phyloP scores from a whole-genome alignment of 2,797 vertebrate genomes.

The Amblyraja radiata region DNA sequence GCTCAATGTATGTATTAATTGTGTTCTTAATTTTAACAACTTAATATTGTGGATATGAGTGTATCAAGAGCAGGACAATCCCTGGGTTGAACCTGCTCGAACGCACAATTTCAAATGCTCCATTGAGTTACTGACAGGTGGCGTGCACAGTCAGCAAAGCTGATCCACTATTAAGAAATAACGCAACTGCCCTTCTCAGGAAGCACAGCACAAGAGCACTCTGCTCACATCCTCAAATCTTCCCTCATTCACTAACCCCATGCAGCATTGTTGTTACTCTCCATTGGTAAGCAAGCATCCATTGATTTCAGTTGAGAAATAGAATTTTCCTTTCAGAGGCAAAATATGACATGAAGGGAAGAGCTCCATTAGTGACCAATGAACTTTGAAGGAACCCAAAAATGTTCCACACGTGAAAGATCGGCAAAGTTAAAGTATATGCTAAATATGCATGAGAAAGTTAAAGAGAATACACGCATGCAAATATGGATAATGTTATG shows the following conservation, averaged over 20 bases:
- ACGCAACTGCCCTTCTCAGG: too few relatives aligned
- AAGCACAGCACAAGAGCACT: not conserved
- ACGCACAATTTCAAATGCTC: not conserved
- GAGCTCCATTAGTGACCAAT: not conserved
- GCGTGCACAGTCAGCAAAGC: too few relatives aligned
- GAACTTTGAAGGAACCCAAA: not conserved
- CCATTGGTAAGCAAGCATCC: not conserved
- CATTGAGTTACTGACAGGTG: not conserved
- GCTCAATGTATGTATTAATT: not conserved
- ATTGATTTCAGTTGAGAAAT: not conserved
- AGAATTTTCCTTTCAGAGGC: not conserved
- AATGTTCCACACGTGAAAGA: not conserved
- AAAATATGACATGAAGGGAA: not conserved
- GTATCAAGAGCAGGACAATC: not conserved
- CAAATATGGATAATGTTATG: not conserved
- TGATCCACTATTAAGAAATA: too few relatives aligned
- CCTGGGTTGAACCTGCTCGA: not conserved
- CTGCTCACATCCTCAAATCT: not conserved
- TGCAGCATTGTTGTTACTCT: not conserved
- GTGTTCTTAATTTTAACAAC: not conserved
- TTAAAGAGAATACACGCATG: not conserved
- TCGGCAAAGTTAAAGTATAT: not conserved
- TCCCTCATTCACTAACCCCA: not conserved
- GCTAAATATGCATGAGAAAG: not conserved
- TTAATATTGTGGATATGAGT: not conserved